Evolutionary conservation across 2,888 invertebrate species (phyloP), one percentile per base, ranked within the genome.

Genomic region (Trissolcus brochymenae): DNA sequence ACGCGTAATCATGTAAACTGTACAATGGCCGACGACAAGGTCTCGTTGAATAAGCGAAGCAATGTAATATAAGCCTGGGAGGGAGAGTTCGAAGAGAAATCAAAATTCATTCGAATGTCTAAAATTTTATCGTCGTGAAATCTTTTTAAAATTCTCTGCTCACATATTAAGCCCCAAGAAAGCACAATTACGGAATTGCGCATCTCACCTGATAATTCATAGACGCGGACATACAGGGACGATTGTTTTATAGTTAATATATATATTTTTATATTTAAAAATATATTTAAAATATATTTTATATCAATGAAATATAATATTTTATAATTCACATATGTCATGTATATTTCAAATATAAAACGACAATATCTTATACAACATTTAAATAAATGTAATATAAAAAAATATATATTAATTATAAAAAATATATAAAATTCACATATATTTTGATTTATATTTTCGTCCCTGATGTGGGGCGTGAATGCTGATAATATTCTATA

Each of bases 1-100:
- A 84, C 83, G 83, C 82, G 84, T 85, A 85, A 86, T 85, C 84
- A 85, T 82, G 82, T 84, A 84, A 85, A 86, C 82, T 85, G 81
- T 79, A 80, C 82, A 83, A 81, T 82, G 85, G 85, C 84, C 82
- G 84, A 83, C 81, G 81, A 81, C 77, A 68, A 66, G 68, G 79
- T 81, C 82, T 82, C 81, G 84, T 83, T 84, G 82, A 81, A 80
- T 79, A n/a, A 55, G 54, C 25, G 54, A 21, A 14, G 51, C 17
- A 17, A 29, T 46, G 55, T 49, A 35, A 25, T 41, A 59, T 7
- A 43, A 25, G 55, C 25, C 14, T 29, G 54, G 61, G 17, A 61
- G 53, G 59, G 68, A 64, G 14, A 60, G 43, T 13, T 16, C 43
- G 19, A 60, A 49, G 71, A 72, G 75, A 68, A 75, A 74, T 71